A percentile compares a stretch with the other conserved stretches of the same genome.
phyloP scores from a whole-genome alignment of 2,888 invertebrate species.

The Lepidocyrtoides sp. region DNA sequence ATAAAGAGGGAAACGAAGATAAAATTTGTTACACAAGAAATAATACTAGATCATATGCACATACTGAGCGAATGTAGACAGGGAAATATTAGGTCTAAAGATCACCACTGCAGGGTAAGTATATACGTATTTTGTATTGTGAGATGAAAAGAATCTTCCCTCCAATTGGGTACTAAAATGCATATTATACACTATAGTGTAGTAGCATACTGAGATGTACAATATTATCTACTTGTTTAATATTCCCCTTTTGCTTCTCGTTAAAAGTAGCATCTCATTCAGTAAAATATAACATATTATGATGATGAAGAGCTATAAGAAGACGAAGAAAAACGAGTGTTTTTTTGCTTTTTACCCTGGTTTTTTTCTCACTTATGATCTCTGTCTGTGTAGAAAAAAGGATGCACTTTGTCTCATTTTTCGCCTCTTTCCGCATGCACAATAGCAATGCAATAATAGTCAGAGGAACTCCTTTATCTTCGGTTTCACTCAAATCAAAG shows the following conservation, averaged over 20 bases:
- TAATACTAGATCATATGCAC: slow-evolving; percentile 41
- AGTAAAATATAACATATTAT: slow-evolving; percentile 55
- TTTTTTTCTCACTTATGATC: slow-evolving; percentile 43
- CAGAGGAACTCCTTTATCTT: slow-evolving; percentile 51
- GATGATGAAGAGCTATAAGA: slow-evolving; percentile 29
- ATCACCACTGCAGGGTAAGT: too few species aligned
- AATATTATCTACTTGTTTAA: slow-evolving; percentile 38
- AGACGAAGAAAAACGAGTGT: slow-evolving; percentile 9
- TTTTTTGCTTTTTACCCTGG: slow-evolving; percentile 11
- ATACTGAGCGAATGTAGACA: not conserved
- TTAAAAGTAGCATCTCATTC: slow-evolving; percentile 45
- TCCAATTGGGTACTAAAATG: not conserved
- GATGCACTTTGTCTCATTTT: slow-evolving; percentile 34
- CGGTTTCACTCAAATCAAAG: slow-evolving; percentile 67
- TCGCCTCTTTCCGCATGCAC: not conserved
- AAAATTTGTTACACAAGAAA: slow-evolving; percentile 62
- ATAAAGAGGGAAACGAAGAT: slow-evolving; percentile 59
- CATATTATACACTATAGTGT: not conserved
- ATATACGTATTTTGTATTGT: too few species aligned
- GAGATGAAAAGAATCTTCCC: not conserved
- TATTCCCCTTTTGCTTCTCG: slow-evolving; percentile 58
- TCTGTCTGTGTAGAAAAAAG: slow-evolving; percentile 41
- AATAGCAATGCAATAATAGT: slow-evolving; percentile 14
- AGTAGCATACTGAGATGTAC: not conserved
- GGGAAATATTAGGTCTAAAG: slow-evolving; percentile 36